Evolutionary conservation across 2,113 vertebrate species (phyloP).

Genomic region (Maccullochella peelii): DNA sequence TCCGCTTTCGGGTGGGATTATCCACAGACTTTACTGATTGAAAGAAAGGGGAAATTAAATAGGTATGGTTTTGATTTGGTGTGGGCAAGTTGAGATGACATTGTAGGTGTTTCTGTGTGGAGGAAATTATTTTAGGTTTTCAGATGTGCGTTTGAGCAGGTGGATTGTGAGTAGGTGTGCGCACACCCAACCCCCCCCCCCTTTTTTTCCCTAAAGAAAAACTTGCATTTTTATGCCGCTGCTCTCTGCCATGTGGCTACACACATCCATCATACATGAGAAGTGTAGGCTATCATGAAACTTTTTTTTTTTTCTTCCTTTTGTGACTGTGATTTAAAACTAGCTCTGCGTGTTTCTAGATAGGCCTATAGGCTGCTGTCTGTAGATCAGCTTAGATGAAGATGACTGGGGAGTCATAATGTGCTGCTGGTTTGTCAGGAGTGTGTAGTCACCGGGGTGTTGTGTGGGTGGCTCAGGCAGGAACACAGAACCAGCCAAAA

Average conservation of each 20-base stretch:
- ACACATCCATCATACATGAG: slow-evolving; percentile 34
- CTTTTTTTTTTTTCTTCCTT: slow-evolving; percentile 59
- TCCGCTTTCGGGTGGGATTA: slow-evolving; percentile 41
- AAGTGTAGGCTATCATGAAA: slow-evolving; percentile 36
- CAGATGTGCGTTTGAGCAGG: slow-evolving; percentile 47
- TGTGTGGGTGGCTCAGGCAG: slow-evolving; percentile 68
- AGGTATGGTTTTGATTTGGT: neutral
- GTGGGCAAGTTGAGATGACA: neutral
- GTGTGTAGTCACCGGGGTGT: slow-evolving; percentile 42
- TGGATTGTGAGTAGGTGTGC: slow-evolving; percentile 62
- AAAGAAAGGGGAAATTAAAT: neutral
- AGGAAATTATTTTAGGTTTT: neutral
- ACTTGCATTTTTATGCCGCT: slow-evolving; percentile 35
- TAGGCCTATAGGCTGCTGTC: neutral
- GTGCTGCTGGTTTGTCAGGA: slow-evolving; percentile 45
- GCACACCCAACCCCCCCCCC: slow-evolving; percentile 24
- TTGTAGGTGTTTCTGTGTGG: neutral
- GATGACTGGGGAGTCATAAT: slow-evolving; percentile 29
- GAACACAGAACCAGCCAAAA: slow-evolving; percentile 56
- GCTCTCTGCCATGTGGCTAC: slow-evolving; percentile 52
- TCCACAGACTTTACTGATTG: slow-evolving; percentile 3
- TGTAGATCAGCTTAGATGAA: slow-evolving; percentile 14
- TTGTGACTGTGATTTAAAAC: slow-evolving; percentile 17
- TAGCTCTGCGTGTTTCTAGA: neutral
- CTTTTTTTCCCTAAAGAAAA: slow-evolving; percentile 5